phyloP scores from a whole-genome alignment of 1,140 invertebrate genomes.

The Hycleus phaleratus region DNA sequence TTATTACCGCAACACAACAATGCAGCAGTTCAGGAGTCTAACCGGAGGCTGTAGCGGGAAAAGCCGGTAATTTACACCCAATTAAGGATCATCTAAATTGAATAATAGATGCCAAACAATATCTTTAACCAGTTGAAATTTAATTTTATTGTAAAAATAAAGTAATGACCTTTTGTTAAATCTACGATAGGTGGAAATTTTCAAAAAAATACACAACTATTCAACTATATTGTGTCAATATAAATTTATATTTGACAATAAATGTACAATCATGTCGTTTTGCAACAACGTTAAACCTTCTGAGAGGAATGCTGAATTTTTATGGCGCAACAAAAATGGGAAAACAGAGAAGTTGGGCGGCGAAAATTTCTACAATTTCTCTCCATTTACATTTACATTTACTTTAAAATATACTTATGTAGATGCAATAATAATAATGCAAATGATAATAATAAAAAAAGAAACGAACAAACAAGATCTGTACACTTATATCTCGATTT shows the following conservation, averaged over 20 bases:
- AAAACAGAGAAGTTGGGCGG: not conserved
- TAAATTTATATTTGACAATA: conserved; percentile 5
- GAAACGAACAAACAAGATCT: conserved; percentile 2
- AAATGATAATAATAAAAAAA: not conserved
- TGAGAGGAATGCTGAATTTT: no score
- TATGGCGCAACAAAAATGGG: no score
- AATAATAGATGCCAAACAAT: conserved; percentile 29
- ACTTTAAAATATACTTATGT: not conserved
- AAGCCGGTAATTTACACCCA: conserved; percentile 32
- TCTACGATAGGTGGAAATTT: no score
- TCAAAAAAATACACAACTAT: no score
- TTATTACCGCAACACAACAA: conserved; percentile 22
- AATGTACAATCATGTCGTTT: conserved; percentile 9
- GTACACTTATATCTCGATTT: conserved; percentile 9
- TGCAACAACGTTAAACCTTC: not conserved
- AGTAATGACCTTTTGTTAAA: no score
- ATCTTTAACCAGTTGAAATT: not conserved
- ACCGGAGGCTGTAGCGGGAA: conserved; percentile 21
- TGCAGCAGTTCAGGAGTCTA: conserved; percentile 27
- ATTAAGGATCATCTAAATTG: conserved; percentile 30
- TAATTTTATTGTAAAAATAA: no score
- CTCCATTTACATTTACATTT: conserved; percentile 5
- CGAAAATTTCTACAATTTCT: conserved; percentile 6
- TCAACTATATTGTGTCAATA: not conserved
- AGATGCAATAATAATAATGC: not conserved